phyloP scores from a whole-genome alignment of 1,140 invertebrate genomes.

The Platyscapa corneri region DNA sequence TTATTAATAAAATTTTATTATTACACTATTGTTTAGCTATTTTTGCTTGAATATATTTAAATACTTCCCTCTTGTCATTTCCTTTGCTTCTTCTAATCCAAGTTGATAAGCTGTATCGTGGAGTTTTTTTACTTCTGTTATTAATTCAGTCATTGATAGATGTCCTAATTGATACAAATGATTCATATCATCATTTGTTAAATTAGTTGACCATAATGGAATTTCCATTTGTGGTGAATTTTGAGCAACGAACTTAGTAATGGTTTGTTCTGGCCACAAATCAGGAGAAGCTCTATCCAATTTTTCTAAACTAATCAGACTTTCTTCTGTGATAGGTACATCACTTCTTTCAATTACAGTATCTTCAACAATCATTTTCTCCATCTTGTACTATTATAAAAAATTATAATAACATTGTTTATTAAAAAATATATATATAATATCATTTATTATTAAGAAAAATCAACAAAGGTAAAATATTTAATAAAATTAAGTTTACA shows the following conservation, averaged over 20 bases:
- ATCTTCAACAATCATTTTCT: constrained; percentile 41
- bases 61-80: constrained; percentile 97
- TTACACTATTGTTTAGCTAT: neutral
- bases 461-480: too few relatives aligned
- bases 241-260: constrained; percentile 73
- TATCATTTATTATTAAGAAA: too few relatives aligned
- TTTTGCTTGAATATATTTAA: constrained; percentile 86
- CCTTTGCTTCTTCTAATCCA: constrained; percentile 94
- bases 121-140: constrained; percentile 93
- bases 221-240: constrained; percentile 69
- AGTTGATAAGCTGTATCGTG: constrained; percentile 95
- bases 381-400: constrained; percentile 22
- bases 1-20: neutral
- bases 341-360: constrained; percentile 37
- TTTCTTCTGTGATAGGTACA: constrained; percentile 74
- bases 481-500: too few relatives aligned
- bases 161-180: constrained; percentile 81
- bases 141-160: constrained; percentile 85
- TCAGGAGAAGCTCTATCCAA: constrained; percentile 93
- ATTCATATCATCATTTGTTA: constrained; percentile 70
- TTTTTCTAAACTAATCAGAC: constrained; percentile 88
- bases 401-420: neutral
- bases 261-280: constrained; percentile 95
- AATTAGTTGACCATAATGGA: constrained; percentile 64
- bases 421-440: too few relatives aligned